Evolutionary conservation across 1,140 invertebrate genomes (phyloP).

Genomic region (Rhagoletis zephyria): DNA sequence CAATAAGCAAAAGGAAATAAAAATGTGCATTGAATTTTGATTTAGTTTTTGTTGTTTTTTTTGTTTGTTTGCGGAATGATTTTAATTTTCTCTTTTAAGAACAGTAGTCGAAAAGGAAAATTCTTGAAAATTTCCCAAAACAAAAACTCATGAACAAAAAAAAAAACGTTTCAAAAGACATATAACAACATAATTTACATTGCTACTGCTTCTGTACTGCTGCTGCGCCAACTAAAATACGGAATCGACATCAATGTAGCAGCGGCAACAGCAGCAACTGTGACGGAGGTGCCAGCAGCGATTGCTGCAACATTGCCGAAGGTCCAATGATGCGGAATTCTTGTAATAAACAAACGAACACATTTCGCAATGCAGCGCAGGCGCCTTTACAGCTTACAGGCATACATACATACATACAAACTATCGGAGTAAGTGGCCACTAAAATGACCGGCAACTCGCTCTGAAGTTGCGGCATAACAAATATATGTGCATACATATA

Average conservation of each 20-base stretch:
- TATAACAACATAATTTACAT: too few species aligned
- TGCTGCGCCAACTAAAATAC: neutral
- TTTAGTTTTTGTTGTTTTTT: neutral
- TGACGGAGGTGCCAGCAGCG: constrained; percentile 1
- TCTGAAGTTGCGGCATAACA: constrained; percentile 38
- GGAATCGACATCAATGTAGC: neutral
- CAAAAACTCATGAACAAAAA: neutral
- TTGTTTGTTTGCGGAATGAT: neutral
- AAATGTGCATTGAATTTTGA: neutral
- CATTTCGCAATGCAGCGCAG: constrained; percentile 51
- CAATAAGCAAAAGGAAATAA: neutral
- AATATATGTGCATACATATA: too few species aligned
- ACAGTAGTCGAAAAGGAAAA: neutral
- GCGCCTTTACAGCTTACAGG: constrained; percentile 17
- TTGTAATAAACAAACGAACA: constrained; percentile 56
- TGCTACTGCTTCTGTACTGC: neutral
- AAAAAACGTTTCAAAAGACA: neutral
- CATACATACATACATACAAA: neutral
- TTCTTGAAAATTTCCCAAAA: neutral
- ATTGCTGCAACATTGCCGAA: constrained; percentile 46
- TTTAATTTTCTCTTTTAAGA: neutral
- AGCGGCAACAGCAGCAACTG: neutral
- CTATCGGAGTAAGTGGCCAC: neutral
- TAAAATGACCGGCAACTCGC: constrained; percentile 38
- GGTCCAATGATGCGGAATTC: constrained; percentile 58